Base-by-base conservation (phyloP, 2,113 vertebrate species). In the Heliornis fulica region DNA sequence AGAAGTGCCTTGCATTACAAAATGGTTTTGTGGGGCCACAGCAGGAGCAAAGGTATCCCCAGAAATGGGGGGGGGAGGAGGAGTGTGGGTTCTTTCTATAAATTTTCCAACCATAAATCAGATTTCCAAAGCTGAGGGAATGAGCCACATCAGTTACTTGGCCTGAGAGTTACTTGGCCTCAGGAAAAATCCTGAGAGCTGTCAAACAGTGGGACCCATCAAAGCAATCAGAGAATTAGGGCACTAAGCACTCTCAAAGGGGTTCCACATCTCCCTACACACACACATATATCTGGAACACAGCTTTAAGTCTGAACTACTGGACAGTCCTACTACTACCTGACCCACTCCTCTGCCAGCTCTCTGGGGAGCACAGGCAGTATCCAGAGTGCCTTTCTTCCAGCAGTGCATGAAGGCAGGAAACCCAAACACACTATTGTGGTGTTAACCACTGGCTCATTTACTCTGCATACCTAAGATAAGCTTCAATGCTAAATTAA, bases 381-480 rank as follows among this genome's bases (percentile, higher is more conserved):
- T 59, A 68, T 26, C 71, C 71, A 81, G 40, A 13, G 31, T 36
- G 76, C 75, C 26, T 36, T 70, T 80, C 71, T 56, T 68, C 51
- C 83, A 95, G 76, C 63, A 59, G 59, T 64, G 57, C 46, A 20
- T 26, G 48, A 83, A 94, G 86, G 83, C 88, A 87, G 83, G 87
- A 97, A 97, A 96, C 51, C 71, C 79, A 96, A 94, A 90, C 71
- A 74, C 13, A 54, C 51, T 80, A 54, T 40, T 88, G 79, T 64
- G 76, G 71, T 75, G 75, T 84, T 64, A 97, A 92, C 59, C 82
- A 85, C 11, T 56, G 71, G 59, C 61, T 92, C 76, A 94, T 93
- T 97, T 95, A 86, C 69, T 66, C 83, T 65, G 89, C 85, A 68
- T 59, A 94, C 43, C 64, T 60, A 68, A 87, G 85, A 96, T 95